A percentile compares a stretch with the other conserved stretches of the same genome.
These are phyloP conservation scores for Caenorhabditis elegans DNA, from an alignment of 1,140 invertebrate genomes.

Conservation along the genomic window DNA sequence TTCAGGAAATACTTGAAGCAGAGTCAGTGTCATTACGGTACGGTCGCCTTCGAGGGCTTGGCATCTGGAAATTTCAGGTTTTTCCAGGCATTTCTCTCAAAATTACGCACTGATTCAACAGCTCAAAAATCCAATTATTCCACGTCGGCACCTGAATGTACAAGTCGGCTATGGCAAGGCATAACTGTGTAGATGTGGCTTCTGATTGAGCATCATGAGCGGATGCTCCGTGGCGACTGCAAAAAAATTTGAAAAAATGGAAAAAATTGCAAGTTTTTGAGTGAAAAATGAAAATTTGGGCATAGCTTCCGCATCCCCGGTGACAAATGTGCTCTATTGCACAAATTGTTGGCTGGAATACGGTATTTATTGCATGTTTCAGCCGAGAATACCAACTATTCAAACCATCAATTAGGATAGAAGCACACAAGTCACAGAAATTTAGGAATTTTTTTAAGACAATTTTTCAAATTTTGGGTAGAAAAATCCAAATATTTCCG, in stretches of 20 bases:
- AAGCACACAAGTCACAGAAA: no score
- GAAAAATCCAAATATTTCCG: no score
- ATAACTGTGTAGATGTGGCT: slow-evolving; percentile 73
- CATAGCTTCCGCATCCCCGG: no score
- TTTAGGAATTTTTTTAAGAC: no score
- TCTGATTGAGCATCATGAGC: slow-evolving; percentile 38
- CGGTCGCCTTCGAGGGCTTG: slow-evolving; percentile 34
- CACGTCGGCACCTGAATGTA: slow-evolving; percentile 89
- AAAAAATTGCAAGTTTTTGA: background rate
- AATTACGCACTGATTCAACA: slow-evolving; percentile 75
- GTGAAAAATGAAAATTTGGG: no score
- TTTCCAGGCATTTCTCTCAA: slow-evolving; percentile 11
- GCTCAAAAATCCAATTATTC: slow-evolving; percentile 82
- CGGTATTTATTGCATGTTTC: no score
- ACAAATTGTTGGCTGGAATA: no score
- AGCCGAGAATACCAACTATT: no score
- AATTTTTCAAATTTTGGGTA: no score
- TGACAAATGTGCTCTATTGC: no score
- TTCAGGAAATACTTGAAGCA: slow-evolving; percentile 42
- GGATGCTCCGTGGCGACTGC: slow-evolving; percentile 20
- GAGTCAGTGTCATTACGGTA: slow-evolving; percentile 36
- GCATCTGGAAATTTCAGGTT: slow-evolving; percentile 39
- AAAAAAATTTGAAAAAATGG: slow-evolving; percentile 31
- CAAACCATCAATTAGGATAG: no score
- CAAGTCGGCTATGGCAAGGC: slow-evolving; percentile 86